Base-by-base conservation (phyloP, 2,113 vertebrate species). In the Blennius ocellaris region DNA sequence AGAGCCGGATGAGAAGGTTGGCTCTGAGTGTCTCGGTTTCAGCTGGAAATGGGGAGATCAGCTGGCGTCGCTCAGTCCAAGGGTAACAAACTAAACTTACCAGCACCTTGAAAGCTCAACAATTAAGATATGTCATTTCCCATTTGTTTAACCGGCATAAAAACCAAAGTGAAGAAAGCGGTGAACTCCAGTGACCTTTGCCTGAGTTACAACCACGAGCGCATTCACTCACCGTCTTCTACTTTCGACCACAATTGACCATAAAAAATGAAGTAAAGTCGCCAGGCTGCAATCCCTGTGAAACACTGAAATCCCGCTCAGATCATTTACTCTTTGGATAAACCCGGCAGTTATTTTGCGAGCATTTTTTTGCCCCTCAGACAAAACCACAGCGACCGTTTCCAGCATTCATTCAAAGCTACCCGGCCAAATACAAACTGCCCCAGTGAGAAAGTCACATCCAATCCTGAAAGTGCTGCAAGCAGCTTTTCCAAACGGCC, bases 61-160 rank as follows among this genome's bases (percentile, higher is more conserved):
- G 11, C 16, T 49, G 37, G 45, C 70, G 15, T 7, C 14, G 60
- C 12, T 39, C 38, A 10, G 7, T 61, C 65, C 58, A 76, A 78
- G 58, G 21, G 68, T 59, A 71, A 53, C 75, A 70, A 69, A 69
- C 65, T 57, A n/a, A 43, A 51, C 21, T 30, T 30, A 45, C 8
- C 36, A 57, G 58, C 38, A 43, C 30, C 30, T 59, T 48, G 45
- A 43, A 65, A 52, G 44, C 53, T 52, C 49, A 64, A 21, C 60
- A 45, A 37, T 14, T 40, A 57, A 15, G 17, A 62, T 17, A 43
- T n/a, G 21, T 69, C 37, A 51, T 38, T 76, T 55, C 37, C 15
- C 14, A 14, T 40, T 49, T 5, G 41, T 61, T 54, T 15, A 16
- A 37, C 54, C 39, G 6, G 15, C 12, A 14, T 15, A 40, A 54